Conservation (phyloP, 2,113 vertebrate species). For the Macroglossus sobrinus region DNA sequence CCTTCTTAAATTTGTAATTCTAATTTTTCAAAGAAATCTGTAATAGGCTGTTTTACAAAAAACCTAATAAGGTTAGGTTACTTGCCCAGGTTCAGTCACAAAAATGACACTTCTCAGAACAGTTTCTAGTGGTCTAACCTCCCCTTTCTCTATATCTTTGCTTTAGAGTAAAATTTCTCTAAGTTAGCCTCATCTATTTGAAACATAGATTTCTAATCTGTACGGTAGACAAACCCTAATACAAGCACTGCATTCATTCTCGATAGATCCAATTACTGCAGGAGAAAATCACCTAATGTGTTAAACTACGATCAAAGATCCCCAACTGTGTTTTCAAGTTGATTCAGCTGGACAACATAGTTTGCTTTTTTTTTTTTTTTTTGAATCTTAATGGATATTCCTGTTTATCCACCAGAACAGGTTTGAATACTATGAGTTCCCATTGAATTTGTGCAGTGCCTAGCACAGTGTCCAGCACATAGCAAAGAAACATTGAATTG, state of each 20-base stretch:
- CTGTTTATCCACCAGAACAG: not conserved
- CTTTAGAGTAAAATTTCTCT: not conserved
- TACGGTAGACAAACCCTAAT: not conserved
- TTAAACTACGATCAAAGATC: not conserved
- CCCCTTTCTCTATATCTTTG: not conserved
- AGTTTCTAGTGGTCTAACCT: not conserved
- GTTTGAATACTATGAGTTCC: not conserved
- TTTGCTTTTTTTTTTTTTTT: not conserved
- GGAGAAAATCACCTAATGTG: not conserved
- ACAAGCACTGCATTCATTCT: not conserved
- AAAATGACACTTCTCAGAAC: not conserved
- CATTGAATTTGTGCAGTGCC: not conserved
- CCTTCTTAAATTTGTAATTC: not conserved
- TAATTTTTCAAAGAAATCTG: too few species aligned
- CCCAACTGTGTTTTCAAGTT: not conserved
- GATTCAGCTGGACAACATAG: not conserved
- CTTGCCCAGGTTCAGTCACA: not conserved
- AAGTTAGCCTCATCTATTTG: not conserved
- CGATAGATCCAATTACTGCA: not conserved
- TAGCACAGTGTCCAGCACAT: not conserved
- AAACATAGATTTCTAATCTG: not conserved
- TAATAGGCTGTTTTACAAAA: not conserved
- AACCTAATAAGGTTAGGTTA: not conserved
- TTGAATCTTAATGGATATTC: not conserved
- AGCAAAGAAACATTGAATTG: not conserved